Conservation (phyloP, 2,888 invertebrate genomes). For the Diarsia mendica region DNA sequence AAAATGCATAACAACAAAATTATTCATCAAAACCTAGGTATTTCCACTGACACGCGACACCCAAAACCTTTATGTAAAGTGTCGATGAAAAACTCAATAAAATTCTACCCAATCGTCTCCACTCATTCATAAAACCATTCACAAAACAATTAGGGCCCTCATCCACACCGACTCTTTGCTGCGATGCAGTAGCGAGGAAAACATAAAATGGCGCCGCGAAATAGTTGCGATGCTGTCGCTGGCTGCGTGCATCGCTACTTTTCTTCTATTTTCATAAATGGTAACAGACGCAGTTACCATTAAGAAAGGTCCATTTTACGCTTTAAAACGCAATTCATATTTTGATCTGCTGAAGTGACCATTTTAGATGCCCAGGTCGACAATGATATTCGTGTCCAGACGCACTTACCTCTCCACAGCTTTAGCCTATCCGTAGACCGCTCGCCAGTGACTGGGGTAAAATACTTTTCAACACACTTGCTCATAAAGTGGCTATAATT, state of each 20-base stretch:
- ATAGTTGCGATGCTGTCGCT: not conserved
- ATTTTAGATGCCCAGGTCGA: too few relatives aligned
- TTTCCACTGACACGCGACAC: not conserved
- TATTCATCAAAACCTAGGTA: conserved; percentile 12
- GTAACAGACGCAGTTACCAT: too few relatives aligned
- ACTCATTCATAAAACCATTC: conserved; percentile 50
- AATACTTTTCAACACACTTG: too few relatives aligned
- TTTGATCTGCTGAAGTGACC: too few relatives aligned
- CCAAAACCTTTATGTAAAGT: conserved; percentile 10
- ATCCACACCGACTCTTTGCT: not conserved
- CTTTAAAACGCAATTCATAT: too few relatives aligned
- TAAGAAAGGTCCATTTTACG: too few relatives aligned
- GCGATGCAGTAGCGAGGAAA: not conserved
- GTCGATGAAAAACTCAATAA: conserved; percentile 29
- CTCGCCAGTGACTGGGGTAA: too few relatives aligned
- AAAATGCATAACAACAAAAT: not conserved
- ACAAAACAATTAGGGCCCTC: conserved; percentile 35
- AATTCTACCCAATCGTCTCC: conserved; percentile 24
- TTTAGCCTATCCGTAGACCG: too few relatives aligned
- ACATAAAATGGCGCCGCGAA: not conserved
- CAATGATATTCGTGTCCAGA: too few relatives aligned
- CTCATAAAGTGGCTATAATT: too few relatives aligned
- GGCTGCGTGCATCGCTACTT: not conserved
- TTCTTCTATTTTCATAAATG: too few relatives aligned
- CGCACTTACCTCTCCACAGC: too few relatives aligned